Percentiles rank a stretch among this genome's conserved stretches.
Evolutionary conservation across 1,140 invertebrate species (phyloP).

Genomic region (Hylaeus anthracinus): DNA sequence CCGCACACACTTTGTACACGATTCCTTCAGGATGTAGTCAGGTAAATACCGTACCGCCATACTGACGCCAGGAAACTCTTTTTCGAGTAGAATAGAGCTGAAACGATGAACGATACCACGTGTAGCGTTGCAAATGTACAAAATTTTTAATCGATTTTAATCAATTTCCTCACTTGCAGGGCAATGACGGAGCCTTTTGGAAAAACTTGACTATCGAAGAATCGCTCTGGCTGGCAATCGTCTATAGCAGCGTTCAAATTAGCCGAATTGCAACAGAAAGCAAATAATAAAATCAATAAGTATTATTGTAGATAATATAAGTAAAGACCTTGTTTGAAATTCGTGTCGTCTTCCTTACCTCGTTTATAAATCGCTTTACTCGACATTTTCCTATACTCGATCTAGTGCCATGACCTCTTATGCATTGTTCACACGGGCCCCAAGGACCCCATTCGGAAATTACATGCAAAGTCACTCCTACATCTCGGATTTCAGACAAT

Average conservation of each 20-base stretch:
- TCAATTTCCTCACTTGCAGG: slow-evolving; percentile 69
- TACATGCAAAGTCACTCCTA: slow-evolving; percentile 72
- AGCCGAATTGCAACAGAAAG: neutral
- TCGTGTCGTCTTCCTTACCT: slow-evolving; percentile 34
- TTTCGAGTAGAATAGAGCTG: slow-evolving; percentile 75
- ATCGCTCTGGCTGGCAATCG: slow-evolving; percentile 35
- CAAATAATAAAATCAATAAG: neutral
- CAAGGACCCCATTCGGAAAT: slow-evolving; percentile 73
- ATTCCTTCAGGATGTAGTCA: slow-evolving; percentile 78
- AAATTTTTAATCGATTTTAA: slow-evolving; percentile 10
- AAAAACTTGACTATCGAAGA: slow-evolving; percentile 66
- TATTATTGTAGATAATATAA: too few species aligned
- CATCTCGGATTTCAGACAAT: slow-evolving; percentile 67
- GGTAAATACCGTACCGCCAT: slow-evolving; percentile 78
- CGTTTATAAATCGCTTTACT: slow-evolving; percentile 68
- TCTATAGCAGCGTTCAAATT: slow-evolving; percentile 37
- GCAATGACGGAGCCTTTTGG: slow-evolving; percentile 63
- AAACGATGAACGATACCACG: slow-evolving; percentile 54
- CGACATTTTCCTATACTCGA: slow-evolving; percentile 68
- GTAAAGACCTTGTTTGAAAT: neutral
- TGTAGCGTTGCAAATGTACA: neutral
- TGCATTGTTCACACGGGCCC: slow-evolving; percentile 72
- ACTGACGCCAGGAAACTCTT: slow-evolving; percentile 77
- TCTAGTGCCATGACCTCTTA: slow-evolving; percentile 66
- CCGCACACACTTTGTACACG: slow-evolving; percentile 76